Base-by-base conservation (phyloP, 2,113 vertebrate species). In the Epinephelus fuscoguttatus region DNA sequence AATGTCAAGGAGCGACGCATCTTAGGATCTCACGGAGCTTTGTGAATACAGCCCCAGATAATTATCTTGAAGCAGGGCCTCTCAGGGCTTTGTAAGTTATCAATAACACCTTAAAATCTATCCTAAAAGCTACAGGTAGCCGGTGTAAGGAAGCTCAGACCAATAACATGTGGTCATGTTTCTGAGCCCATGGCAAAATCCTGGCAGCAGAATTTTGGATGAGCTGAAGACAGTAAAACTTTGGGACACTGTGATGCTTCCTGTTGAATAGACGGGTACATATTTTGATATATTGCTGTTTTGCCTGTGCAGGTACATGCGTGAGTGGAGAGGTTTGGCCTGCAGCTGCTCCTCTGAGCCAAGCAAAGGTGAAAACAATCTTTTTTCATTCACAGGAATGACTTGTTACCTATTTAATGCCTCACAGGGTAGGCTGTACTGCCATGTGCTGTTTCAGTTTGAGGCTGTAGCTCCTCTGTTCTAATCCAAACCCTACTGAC, bases 311-410 rank as follows among this genome's bases (percentile, higher is more conserved):
- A 88, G 82, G 23, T 88, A 82, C 1, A 52, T 76, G 10, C 19
- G 63, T 15, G 75, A 75, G 40, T 88, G 86, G 86, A 62, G 14
- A 23, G 2, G 15, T 25, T 23, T 84, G 78, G 78, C 70, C 59
- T 67, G 78, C 66, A 85, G 79, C 70, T 8, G 50, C 45, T 60
- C 53, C 9, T 84, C 70, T 47, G 64, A 70, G 64, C 13, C 1
- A 0, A 49, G 23, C 63, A 66, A 40, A 66, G 74, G 78, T 88
- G 9, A 67, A 19, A 79, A 4, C 17, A 5, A 17, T 17, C 9
- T 30, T 55, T 50, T 25, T 25, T 15, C 1, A 27, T 42, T 27
- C 47, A 47, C 63, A 66, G n/a, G 15, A 47, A 66, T 23, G 21
- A 66, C 42, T 27, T 30, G 11, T 30, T 19, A 19, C 2, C 23